Evolutionary conservation across 2,113 vertebrate species (phyloP).

Genomic region (Sitta europaea): DNA sequence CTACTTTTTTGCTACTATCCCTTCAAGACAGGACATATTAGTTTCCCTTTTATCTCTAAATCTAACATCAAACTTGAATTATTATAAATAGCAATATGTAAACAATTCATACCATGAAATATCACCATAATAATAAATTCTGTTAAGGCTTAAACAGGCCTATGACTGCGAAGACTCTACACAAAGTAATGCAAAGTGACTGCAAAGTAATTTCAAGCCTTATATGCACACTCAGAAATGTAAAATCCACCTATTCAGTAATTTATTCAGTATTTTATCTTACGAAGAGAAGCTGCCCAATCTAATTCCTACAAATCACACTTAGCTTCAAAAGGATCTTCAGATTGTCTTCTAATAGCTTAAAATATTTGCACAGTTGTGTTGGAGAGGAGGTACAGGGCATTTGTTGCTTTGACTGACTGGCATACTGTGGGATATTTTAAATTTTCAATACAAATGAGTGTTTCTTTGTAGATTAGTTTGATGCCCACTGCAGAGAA

Average conservation of each 20-base stretch:
- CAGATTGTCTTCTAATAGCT: not conserved
- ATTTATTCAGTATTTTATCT: no score
- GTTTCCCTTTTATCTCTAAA: not conserved
- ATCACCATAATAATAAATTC: not conserved
- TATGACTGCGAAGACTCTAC: not conserved
- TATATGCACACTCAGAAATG: not conserved
- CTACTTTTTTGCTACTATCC: not conserved
- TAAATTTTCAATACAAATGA: not conserved
- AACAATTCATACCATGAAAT: not conserved
- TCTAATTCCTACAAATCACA: not conserved
- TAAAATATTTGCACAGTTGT: not conserved
- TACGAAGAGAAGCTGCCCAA: not conserved
- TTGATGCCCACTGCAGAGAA: not conserved
- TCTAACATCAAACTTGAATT: not conserved
- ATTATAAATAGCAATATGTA: not conserved
- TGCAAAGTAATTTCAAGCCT: constrained; percentile 2
- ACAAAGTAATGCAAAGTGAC: not conserved
- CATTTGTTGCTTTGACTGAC: not conserved
- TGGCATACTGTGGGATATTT: not conserved
- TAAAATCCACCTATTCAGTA: constrained; percentile 2
- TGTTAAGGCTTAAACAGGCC: not conserved
- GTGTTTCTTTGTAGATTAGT: not conserved
- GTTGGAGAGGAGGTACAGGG: not conserved
- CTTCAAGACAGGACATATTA: not conserved
- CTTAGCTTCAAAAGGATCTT: constrained; percentile 11